A percentile compares a stretch with the other conserved stretches of the same genome.
phyloP scores from a whole-genome alignment of 2,113 vertebrate genomes.

The Triplophysa rosa region DNA sequence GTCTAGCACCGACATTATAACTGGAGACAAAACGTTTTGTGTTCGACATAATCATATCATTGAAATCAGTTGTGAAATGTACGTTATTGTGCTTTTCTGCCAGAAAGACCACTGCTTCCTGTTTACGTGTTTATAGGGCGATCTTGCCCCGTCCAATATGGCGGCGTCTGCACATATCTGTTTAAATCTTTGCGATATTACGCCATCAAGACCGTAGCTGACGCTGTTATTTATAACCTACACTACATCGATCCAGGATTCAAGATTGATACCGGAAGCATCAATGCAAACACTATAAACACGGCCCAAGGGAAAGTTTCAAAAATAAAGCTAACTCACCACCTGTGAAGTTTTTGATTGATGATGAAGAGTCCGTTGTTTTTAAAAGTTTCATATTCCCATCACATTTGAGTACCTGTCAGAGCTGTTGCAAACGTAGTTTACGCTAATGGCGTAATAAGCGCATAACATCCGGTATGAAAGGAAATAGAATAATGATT shows the following conservation, averaged over 20 bases:
- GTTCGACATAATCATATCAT: too few relatives aligned
- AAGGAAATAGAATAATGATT: background rate
- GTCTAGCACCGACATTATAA: too few relatives aligned
- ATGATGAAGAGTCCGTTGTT: background rate
- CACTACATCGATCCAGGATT: background rate
- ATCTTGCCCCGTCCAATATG: too few relatives aligned
- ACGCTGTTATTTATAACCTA: background rate
- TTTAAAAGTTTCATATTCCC: background rate
- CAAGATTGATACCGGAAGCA: background rate
- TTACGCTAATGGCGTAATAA: background rate
- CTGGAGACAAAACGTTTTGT: too few relatives aligned
- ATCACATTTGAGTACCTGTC: background rate
- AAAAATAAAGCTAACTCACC: background rate
- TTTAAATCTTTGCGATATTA: too few relatives aligned
- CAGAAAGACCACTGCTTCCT: too few relatives aligned
- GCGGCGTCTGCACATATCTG: too few relatives aligned
- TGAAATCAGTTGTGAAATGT: too few relatives aligned
- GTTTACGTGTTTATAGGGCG: too few relatives aligned
- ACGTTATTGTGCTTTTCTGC: too few relatives aligned
- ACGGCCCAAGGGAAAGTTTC: background rate
- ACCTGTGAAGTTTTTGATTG: background rate
- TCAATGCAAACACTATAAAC: background rate
- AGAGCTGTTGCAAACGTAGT: background rate
- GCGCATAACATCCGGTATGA: background rate
- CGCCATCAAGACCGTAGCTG: too few relatives aligned